A percentile compares a stretch with the other conserved stretches of the same genome.
These are phyloP conservation scores for Nycticorax nycticorax DNA, from an alignment of 2,113 vertebrate species.

Conservation along the genomic window DNA sequence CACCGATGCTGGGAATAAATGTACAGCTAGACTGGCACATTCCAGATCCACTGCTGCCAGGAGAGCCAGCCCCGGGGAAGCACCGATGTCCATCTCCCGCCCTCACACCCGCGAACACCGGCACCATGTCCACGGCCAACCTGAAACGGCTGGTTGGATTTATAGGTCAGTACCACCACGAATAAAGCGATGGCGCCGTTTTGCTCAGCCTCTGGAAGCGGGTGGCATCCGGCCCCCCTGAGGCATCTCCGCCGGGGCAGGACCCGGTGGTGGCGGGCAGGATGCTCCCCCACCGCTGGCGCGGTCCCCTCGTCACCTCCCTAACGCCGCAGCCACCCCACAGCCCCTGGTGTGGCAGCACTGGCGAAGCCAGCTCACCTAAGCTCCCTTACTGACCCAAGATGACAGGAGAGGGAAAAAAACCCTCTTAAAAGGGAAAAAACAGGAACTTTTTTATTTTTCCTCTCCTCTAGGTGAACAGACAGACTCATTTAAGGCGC, in stretches of 20 bases:
- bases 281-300: not conserved
- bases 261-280: not conserved
- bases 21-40: not conserved
- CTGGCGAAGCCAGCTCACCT: not conserved
- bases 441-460: not conserved
- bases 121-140: not conserved
- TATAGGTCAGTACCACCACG: not conserved
- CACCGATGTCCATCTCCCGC: not conserved
- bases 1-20: not conserved
- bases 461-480: not conserved
- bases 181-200: not conserved
- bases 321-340: not conserved
- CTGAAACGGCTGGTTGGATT: not conserved
- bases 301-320: not conserved
- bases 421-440: not conserved
- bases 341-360: not conserved
- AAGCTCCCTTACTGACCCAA: not conserved
- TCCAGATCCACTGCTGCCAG: not conserved
- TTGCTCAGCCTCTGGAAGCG: not conserved
- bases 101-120: accelerated
- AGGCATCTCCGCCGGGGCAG: not conserved
- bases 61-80: not conserved
- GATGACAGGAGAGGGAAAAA: not conserved
- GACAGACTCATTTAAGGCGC: conserved; percentile 11
- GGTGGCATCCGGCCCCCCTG: not conserved